phyloP scores from a whole-genome alignment of 2,888 invertebrate genomes.

The Unio delphinus region DNA sequence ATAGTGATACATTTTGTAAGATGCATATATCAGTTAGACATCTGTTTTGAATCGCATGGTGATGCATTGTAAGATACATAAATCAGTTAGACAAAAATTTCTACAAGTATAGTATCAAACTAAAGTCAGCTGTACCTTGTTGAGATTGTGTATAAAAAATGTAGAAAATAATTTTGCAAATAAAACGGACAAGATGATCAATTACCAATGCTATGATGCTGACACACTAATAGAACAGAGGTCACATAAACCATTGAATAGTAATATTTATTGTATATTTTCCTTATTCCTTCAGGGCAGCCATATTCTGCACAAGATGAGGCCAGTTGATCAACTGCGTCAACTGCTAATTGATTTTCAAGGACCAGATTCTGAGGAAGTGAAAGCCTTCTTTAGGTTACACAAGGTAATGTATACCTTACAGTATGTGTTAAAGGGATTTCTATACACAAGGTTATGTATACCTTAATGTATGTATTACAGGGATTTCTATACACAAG shows the following conservation, averaged over 20 bases:
- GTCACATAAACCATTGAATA: slow-evolving; percentile 75
- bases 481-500: too few species aligned
- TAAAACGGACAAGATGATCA: background rate
- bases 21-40: too few species aligned
- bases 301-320: slow-evolving; percentile 85
- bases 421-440: background rate
- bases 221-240: slow-evolving; percentile 74
- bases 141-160: too few species aligned
- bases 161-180: background rate
- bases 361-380: slow-evolving; percentile 88
- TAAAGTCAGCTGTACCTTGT: too few species aligned
- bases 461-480: too few species aligned
- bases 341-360: slow-evolving; percentile 85
- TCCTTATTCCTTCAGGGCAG: slow-evolving; percentile 76
- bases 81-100: too few species aligned
- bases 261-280: background rate
- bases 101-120: too few species aligned
- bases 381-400: slow-evolving; percentile 87
- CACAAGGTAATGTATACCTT: slow-evolving; percentile 74
- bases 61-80: too few species aligned
- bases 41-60: too few species aligned
- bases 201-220: background rate
- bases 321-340: slow-evolving; percentile 90
- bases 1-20: too few species aligned
- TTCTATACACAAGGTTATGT: too few species aligned